Percentiles rank a stretch among this genome's conserved stretches.
These are phyloP conservation scores for Phengaris alcon DNA, from an alignment of 2,888 invertebrate species.

Conservation along the genomic window DNA sequence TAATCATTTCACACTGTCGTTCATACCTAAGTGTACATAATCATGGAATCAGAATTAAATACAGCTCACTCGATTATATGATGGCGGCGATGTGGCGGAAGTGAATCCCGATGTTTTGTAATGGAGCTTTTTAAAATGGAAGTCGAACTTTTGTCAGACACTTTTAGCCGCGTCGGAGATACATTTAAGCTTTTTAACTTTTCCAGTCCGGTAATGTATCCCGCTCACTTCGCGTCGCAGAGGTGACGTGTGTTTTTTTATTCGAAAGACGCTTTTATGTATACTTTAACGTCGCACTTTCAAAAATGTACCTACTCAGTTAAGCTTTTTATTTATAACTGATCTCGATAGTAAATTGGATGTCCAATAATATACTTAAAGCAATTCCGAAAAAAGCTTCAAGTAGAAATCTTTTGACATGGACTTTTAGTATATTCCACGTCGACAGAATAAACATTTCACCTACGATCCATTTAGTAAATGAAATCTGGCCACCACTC, in stretches of 20 bases:
- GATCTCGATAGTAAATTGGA: too few species aligned
- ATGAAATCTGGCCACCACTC: slow-evolving; percentile 72
- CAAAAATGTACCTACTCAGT: neutral
- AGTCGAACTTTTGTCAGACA: slow-evolving; percentile 80
- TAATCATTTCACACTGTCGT: too few species aligned
- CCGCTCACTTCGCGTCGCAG: slow-evolving; percentile 68
- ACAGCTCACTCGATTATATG: slow-evolving; percentile 34
- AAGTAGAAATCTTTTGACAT: neutral
- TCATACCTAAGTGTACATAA: neutral
- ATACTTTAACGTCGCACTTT: neutral
- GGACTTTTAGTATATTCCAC: slow-evolving; percentile 53
- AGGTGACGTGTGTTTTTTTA: slow-evolving; percentile 66
- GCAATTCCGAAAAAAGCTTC: slow-evolving; percentile 16
- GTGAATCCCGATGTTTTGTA: slow-evolving; percentile 79
- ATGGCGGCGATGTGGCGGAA: slow-evolving; percentile 71
- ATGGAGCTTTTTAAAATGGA: slow-evolving; percentile 80
- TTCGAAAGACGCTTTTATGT: slow-evolving; percentile 49
- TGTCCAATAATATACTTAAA: neutral
- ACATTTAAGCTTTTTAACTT: slow-evolving; percentile 80
- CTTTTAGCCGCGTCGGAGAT: slow-evolving; percentile 78
- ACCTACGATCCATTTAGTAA: slow-evolving; percentile 76
- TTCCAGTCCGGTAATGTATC: slow-evolving; percentile 79
- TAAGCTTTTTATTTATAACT: too few species aligned
- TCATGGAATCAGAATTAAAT: slow-evolving; percentile 5
- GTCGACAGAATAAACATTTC: slow-evolving; percentile 70